Evolutionary conservation across 2,888 invertebrate species (phyloP), one percentile per base, ranked within the genome.

Genomic region (Chelonus formosanus): DNA sequence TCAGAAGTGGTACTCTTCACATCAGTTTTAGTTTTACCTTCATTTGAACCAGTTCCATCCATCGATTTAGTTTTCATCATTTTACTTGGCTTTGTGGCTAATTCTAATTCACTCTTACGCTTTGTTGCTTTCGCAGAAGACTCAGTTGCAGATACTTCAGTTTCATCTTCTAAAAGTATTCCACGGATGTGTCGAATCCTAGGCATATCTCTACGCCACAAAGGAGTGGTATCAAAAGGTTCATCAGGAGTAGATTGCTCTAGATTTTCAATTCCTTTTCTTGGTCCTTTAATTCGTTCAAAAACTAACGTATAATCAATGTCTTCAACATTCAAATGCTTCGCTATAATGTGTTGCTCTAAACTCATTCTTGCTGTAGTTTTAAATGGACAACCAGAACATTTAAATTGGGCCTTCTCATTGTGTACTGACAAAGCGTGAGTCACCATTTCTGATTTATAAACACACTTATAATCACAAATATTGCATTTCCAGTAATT

Each of bases 401-500:
- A 94, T 74, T 90, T 90, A 80, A 86, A 93, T 71, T 92, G 92
- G 75, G 87, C 86, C 67, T 89, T 89, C 2, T 91, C 87, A 40
- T 88, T 86, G 76, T 95, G 94, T 5, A 81, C 76, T 43, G 84
- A 85, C 0, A 83, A 77, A 43, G 89, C 89, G 76, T 93, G 93
- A 0, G 85, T 84, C 0, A 86, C 84, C 43, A 91, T 88, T 54
- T 89, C 90, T 0, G 86, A 85, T 34, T 89, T 88, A 0, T 89
- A 87, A 68, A 86, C 84, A 70, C 88, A 88, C 64, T 88, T 87
- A 74, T 87, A 89, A 56, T 88, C 86, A 75, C 93, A 93, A 36
- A 91, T 78, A 10, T 89, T 90, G 76, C 93, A 93, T 65, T 89
- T 88, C 92, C 92, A 92, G 2, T 89, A 87, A 74, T 90, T 89